Conservation (phyloP, 92 coral and sea anemone species). For the Anthopleura xanthogrammica region DNA sequence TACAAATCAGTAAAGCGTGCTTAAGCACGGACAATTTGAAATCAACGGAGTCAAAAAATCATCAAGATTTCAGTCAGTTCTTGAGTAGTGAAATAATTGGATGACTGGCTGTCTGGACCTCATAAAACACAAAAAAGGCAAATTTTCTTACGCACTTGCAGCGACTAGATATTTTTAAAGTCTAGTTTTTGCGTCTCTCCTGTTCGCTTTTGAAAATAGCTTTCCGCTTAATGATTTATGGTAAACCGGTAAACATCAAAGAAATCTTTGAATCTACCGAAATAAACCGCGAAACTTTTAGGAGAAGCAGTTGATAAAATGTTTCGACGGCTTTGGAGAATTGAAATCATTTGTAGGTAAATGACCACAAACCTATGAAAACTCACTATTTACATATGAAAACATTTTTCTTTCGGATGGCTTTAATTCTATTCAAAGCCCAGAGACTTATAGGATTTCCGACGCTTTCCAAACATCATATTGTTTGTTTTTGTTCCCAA, state of each 20-base stretch:
- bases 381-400: background rate
- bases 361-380: background rate
- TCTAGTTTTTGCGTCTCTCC: background rate
- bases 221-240: constrained; percentile 23
- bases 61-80: background rate
- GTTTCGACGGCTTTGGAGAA: background rate
- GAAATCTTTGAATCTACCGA: constrained; percentile 33
- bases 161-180: background rate
- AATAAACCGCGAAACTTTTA: constrained; percentile 18
- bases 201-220: constrained; percentile 13
- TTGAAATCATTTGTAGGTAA: background rate
- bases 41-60: background rate
- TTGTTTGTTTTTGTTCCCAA: constrained; percentile 24
- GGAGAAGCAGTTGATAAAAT: background rate
- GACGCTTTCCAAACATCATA: constrained; percentile 17
- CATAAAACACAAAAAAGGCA: background rate
- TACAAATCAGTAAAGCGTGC: background rate
- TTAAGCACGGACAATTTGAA: background rate
- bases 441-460: constrained; percentile 17
- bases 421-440: constrained; percentile 9
- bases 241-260: constrained; percentile 26
- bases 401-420: constrained; percentile 19
- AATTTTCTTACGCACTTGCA: background rate
- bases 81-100: background rate
- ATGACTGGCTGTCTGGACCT: background rate